Conservation (phyloP, 1,140 invertebrate species). For the Drosophila arawakana region DNA sequence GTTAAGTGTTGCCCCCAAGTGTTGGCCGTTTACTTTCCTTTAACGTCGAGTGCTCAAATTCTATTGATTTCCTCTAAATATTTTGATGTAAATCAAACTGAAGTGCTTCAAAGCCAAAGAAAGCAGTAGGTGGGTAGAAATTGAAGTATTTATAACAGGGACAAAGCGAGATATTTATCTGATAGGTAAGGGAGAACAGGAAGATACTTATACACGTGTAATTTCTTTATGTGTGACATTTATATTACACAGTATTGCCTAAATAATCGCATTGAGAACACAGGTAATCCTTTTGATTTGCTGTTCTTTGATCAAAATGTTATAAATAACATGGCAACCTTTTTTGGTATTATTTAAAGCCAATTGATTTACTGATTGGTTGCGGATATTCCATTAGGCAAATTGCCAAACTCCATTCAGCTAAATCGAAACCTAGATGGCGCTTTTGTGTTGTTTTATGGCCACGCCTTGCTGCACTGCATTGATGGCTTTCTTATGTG, state of each 20-base stretch:
- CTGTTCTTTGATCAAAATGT: slow-evolving; percentile 4
- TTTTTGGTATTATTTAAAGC: slow-evolving; percentile 9
- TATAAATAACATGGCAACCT: slow-evolving; percentile 21
- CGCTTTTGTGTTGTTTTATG: slow-evolving; percentile 21
- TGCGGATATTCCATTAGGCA: slow-evolving; percentile 40
- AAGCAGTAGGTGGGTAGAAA: slow-evolving; percentile 1
- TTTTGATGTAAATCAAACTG: slow-evolving; percentile 26
- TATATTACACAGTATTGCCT: neutral
- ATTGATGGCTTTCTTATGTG: slow-evolving; percentile 3
- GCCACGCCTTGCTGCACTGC: slow-evolving; percentile 36
- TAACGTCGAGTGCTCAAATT: slow-evolving; percentile 28
- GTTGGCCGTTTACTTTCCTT: slow-evolving; percentile 34
- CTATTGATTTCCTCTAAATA: slow-evolving; percentile 19
- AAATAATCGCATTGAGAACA: neutral
- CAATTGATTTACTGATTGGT: slow-evolving; percentile 41
- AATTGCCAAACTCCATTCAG: slow-evolving; percentile 34
- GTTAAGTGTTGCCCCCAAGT: slow-evolving; percentile 30
- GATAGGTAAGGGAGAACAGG: too few relatives aligned
- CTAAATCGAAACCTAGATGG: slow-evolving; percentile 25
- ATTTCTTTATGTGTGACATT: too few relatives aligned
- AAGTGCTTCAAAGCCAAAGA: slow-evolving; percentile 13
- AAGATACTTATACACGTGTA: too few relatives aligned
- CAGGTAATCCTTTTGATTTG: slow-evolving; percentile 2
- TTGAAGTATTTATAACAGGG: neutral
- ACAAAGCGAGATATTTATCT: too few relatives aligned